phyloP scores from a whole-genome alignment of 2,113 vertebrate species.

The Cromileptes altivelis region DNA sequence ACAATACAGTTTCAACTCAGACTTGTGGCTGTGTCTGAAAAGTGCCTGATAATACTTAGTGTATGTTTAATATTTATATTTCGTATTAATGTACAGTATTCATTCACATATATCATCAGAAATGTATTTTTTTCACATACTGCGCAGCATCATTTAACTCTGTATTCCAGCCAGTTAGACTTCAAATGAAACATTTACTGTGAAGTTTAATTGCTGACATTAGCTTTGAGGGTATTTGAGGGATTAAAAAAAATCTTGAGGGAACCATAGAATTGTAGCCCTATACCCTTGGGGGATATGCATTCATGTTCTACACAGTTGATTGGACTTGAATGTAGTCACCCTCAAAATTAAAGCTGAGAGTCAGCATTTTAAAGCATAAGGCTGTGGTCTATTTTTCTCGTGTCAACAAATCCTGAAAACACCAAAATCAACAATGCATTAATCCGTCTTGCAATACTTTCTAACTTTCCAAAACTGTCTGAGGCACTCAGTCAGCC shows the following conservation, averaged over 20 bases:
- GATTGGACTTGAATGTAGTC: constrained; percentile 4
- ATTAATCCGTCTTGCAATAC: not conserved
- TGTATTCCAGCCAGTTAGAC: not conserved
- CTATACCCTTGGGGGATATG: not conserved
- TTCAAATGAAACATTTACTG: not conserved
- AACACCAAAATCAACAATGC: not conserved
- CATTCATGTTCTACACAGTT: not conserved
- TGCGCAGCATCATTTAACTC: not conserved
- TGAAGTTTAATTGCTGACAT: constrained; percentile 9
- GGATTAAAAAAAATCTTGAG: not conserved
- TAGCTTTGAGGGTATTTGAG: constrained; percentile 8
- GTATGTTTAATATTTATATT: not conserved
- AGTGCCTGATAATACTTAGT: not conserved
- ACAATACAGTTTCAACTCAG: constrained; percentile 13
- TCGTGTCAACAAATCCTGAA: not conserved
- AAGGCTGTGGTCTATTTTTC: not conserved
- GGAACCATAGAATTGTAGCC: not conserved
- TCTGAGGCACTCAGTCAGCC: not conserved
- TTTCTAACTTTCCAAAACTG: not conserved
- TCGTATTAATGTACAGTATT: not conserved
- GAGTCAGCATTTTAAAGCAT: constrained; percentile 16
- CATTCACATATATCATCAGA: not conserved
- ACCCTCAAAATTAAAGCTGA: not conserved
- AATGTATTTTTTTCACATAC: not conserved
- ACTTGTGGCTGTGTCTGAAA: constrained; percentile 34